Percentiles rank a stretch among this genome's conserved stretches.
Evolutionary conservation across 2,888 invertebrate species (phyloP).

Genomic region (Endotricha flammealis): DNA sequence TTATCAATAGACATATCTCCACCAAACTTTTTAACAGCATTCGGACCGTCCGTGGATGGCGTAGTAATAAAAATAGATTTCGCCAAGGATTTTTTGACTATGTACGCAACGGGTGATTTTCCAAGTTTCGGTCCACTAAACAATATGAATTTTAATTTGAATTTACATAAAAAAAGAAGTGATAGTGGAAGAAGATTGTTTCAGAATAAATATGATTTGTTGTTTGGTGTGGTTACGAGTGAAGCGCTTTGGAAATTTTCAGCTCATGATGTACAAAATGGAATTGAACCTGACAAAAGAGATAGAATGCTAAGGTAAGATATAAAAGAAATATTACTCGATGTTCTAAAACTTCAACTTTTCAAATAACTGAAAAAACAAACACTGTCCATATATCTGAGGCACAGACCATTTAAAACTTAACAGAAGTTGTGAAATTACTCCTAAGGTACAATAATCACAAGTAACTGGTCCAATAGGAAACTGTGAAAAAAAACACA

Average conservation of each 20-base stretch:
- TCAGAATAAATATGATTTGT: constrained; percentile 86
- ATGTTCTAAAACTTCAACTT: no score
- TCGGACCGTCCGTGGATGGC: constrained; percentile 96
- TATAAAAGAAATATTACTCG: no score
- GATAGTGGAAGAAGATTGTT: constrained; percentile 79
- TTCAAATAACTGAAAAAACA: no score
- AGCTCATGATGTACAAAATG: constrained; percentile 88
- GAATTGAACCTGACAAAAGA: constrained; percentile 91
- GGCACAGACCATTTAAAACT: no score
- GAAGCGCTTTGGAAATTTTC: constrained; percentile 96
- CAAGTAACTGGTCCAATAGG: no score
- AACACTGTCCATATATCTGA: no score
- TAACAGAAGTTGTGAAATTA: no score
- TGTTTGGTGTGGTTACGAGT: constrained; percentile 94
- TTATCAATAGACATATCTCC: constrained; percentile 86
- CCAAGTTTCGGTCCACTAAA: constrained; percentile 80
- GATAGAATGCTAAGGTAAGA: constrained; percentile 85
- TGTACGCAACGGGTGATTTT: constrained; percentile 81
- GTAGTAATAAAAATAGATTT: constrained; percentile 94
- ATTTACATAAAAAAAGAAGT: constrained; percentile 79
- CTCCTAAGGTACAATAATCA: no score
- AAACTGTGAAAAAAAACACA: no score
- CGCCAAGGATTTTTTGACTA: constrained; percentile 86
- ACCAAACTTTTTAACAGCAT: constrained; percentile 90
- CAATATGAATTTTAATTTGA: constrained; percentile 71